Evolutionary conservation across 2,888 invertebrate genomes (phyloP).

Genomic region (Schrankia costaestrigalis): DNA sequence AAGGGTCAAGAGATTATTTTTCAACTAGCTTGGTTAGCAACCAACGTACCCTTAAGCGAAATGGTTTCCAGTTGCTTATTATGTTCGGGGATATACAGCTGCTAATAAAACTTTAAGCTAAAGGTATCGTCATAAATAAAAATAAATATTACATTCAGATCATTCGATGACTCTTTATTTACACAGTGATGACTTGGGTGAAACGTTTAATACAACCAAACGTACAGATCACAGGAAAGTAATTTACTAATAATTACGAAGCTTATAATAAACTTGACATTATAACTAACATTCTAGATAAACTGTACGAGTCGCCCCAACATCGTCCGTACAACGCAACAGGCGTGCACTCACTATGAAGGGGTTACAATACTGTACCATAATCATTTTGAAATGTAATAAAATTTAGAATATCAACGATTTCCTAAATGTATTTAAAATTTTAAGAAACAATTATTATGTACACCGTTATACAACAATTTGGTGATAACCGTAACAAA

Average conservation of each 20-base stretch:
- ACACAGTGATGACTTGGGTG: slow-evolving; percentile 66
- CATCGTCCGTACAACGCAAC: slow-evolving; percentile 21
- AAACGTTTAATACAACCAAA: slow-evolving; percentile 63
- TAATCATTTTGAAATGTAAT: slow-evolving; percentile 48
- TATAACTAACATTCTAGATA: slow-evolving; percentile 43
- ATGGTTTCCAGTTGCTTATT: too few relatives aligned
- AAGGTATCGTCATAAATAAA: slow-evolving; percentile 46
- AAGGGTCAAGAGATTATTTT: too few relatives aligned
- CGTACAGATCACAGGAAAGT: slow-evolving; percentile 66
- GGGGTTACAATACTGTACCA: slow-evolving; percentile 34
- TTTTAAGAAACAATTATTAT: slow-evolving; percentile 53
- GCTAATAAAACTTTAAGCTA: neutral
- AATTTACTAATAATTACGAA: slow-evolving; percentile 55
- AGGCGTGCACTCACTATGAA: slow-evolving; percentile 19
- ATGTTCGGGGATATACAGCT: too few relatives aligned
- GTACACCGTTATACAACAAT: slow-evolving; percentile 42
- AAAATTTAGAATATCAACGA: slow-evolving; percentile 64
- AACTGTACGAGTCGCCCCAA: slow-evolving; percentile 31
- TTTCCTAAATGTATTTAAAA: slow-evolving; percentile 43
- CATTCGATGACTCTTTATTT: slow-evolving; percentile 78
- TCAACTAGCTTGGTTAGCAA: too few relatives aligned
- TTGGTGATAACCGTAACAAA: slow-evolving; percentile 37
- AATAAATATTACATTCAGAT: slow-evolving; percentile 70
- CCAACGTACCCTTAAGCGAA: too few relatives aligned
- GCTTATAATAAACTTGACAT: slow-evolving; percentile 48